These are phyloP conservation scores for Propsilocerus akamusi DNA, from an alignment of 1,140 invertebrate species.

Conservation along the genomic window DNA sequence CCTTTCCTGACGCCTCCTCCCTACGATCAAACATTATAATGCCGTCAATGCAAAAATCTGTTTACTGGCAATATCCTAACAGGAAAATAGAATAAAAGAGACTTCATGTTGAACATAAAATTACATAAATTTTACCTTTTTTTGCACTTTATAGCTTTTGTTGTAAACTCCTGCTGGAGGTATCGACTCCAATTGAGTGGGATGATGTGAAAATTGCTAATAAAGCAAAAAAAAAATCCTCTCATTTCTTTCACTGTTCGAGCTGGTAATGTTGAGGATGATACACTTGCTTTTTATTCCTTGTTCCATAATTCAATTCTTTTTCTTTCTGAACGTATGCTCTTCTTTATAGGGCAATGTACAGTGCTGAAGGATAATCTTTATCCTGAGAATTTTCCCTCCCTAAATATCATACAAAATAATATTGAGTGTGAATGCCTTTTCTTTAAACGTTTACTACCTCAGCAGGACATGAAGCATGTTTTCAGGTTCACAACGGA, in stretches of 20 bases:
- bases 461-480: background rate
- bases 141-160: background rate
- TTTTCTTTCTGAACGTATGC: background rate
- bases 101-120: slow-evolving; percentile 1
- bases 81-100: background rate
- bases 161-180: background rate
- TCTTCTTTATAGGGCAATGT: background rate
- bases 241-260: no score
- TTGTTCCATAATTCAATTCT: slow-evolving; percentile 2
- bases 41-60: slow-evolving; percentile 2
- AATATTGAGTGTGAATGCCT: slow-evolving; percentile 2
- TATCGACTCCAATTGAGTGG: background rate
- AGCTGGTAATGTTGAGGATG: no score
- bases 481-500: no score
- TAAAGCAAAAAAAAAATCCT: slow-evolving; percentile 1
- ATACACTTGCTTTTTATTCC: background rate
- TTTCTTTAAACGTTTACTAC: background rate
- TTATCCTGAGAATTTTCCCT: background rate
- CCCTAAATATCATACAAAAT: background rate
- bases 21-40: background rate
- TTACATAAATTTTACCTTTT: slow-evolving; percentile 3
- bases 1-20: background rate
- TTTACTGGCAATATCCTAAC: background rate
- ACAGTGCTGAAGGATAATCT: background rate
- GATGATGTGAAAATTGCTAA: slow-evolving; percentile 3